Base-by-base conservation (phyloP, 1,140 invertebrate species). In the Orchestia grillus region DNA sequence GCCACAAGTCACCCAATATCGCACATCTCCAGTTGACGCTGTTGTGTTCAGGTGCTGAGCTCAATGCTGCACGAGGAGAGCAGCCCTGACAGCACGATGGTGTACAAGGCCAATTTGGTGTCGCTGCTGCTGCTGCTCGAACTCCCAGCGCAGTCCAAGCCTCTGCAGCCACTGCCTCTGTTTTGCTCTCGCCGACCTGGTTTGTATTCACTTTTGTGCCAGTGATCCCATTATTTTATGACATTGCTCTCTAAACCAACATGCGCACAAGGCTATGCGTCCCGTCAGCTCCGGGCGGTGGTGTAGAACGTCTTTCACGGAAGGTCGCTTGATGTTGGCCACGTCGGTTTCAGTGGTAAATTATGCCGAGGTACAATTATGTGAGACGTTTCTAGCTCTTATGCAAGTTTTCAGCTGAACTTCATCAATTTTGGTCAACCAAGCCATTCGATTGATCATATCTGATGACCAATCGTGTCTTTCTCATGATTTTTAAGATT, bases 121-220 rank as follows among this genome's bases (percentile, higher is more conserved):
- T 19, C 92, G 8, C 92, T 94, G 92, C 44, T 94, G 6, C 44
- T 94, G 44, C 92, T 45, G 6, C 92, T 94, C 43, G 92, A 94
- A 6, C 92, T 94, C 44, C 92, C 92, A 6, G 8, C 43, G 0
- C 6, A 1, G 43, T 44, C 6, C 44, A 94, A 45, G 40, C 45
- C 44, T 47, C 43, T 45, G 8, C 40, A 44, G 36, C 44, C 92
- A 0, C 92, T 44, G 43, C 92, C 92, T 4, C 44, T 94, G 43
- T 94, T 4, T 4, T 94, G 92, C 92, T 94, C 92, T 47, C 43
- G 92, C 40, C 92, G 92, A 45, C 92, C 92, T 23, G 92, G 92
- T 94, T 6, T 47, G 92, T 90, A 3, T 90, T 4, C 41, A 77
- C 28, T 15, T 90, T 90, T 90, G 4, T 90, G 15, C 36, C 36